Base-by-base conservation (phyloP, 2,113 vertebrate species). In the Xyrauchen texanus region DNA sequence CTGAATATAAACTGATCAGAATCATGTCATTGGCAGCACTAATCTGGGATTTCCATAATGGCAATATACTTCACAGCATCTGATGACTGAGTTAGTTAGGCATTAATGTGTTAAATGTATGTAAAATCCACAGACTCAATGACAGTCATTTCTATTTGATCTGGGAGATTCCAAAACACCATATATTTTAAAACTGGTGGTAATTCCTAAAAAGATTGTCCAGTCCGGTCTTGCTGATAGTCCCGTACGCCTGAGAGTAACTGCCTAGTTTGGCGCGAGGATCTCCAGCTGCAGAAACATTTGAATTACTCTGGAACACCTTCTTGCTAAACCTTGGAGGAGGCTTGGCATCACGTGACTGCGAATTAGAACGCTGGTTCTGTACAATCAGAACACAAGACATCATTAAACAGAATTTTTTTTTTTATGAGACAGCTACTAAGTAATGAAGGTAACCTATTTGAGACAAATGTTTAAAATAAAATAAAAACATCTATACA, bases 231-330 rank as follows among this genome's bases (percentile, higher is more conserved):
- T 89, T 92, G 83, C 89, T 93, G 85, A 98, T 95, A 11, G 95
- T 96, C 4, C 97, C 97, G 0, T 96, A 98, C 47, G 94, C 94
- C 86, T 98, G 96, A 2, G 95, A 93, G 66, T 96, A 97, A 88
- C 96, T 97, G 34, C 96, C 96, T 42, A 98, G 91, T 0, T 90
- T 91, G 53, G 96, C 95, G 69, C 90, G 91, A 0, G 96, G 93
- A 44, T 96, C 95, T 0, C 94, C 96, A 0, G 94, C 88, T 5
- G 89, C 90, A 15, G 91, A 92, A 78, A 95, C 88, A 0, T 93
- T 95, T 7, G 91, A 90, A 34, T 91, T 92, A 70, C 86, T 85
- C 82, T 93, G 88, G 85, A 97, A 97, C 82, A 97, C 94, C 86
- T 95, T 97, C 73, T 93, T 95, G 75, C 94, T 92, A 15, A 93